Evolutionary conservation across 2,888 invertebrate species (phyloP).

Genomic region (Mamestra brassicae): DNA sequence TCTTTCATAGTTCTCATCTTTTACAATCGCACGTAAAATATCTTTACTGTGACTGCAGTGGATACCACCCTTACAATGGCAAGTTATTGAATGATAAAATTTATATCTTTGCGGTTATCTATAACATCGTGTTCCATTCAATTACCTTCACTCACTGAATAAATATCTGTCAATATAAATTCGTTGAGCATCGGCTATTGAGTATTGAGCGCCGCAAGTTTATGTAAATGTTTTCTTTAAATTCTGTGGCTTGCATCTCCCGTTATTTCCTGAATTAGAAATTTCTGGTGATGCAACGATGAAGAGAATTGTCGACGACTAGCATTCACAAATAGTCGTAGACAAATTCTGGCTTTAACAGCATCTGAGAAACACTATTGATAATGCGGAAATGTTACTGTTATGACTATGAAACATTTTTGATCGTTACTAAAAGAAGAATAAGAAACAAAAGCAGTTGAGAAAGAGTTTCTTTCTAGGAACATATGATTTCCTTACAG

Average conservation of each 20-base stretch:
- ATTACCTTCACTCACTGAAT: slow-evolving; percentile 53
- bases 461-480: no score
- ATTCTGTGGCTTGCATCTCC: slow-evolving; percentile 20
- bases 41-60: slow-evolving; percentile 8
- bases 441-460: background rate
- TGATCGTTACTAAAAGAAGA: background rate
- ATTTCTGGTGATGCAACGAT: slow-evolving; percentile 31
- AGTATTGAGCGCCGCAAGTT: slow-evolving; percentile 34
- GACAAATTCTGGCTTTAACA: slow-evolving; percentile 7
- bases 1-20: background rate
- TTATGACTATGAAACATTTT: no score
- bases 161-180: slow-evolving; percentile 60
- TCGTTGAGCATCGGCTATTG: slow-evolving; percentile 25
- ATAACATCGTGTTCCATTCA: slow-evolving; percentile 49
- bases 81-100: slow-evolving; percentile 45
- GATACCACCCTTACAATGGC: background rate
- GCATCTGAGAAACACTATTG: background rate
- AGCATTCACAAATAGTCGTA: slow-evolving; percentile 13
- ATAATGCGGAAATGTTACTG: background rate
- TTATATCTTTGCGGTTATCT: slow-evolving; percentile 38
- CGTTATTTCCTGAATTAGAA: slow-evolving; percentile 41
- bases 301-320: slow-evolving; percentile 8
- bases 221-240: slow-evolving; percentile 52
- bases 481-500: no score
- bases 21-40: background rate